Conservation (phyloP, 1,140 invertebrate species). For the Halesus radiatus region DNA sequence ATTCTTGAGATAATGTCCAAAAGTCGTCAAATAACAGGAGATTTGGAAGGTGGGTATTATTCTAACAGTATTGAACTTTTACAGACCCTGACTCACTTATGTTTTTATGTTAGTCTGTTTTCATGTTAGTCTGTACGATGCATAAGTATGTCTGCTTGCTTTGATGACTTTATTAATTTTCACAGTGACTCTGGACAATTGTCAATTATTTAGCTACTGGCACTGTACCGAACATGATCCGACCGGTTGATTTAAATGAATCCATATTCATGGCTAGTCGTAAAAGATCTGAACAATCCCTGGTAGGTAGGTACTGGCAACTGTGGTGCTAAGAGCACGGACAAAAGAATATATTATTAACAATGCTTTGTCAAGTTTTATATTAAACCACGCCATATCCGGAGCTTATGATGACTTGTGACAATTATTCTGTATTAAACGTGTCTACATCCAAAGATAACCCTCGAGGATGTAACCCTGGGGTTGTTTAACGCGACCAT, state of each 20-base stretch:
- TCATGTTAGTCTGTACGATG: no score
- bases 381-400: conserved; percentile 22
- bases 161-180: no score
- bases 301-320: neutral
- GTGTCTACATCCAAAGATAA: neutral
- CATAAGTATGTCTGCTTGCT: no score
- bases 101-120: no score
- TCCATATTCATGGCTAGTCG: neutral
- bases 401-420: conserved; percentile 17
- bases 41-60: no score
- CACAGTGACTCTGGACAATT: no score
- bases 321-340: neutral
- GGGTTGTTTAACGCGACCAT: no score
- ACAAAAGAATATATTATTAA: conserved; percentile 47
- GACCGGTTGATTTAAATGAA: neutral
- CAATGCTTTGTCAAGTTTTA: conserved; percentile 51
- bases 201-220: neutral
- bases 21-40: no score
- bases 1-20: no score
- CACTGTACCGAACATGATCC: neutral
- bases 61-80: no score
- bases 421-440: neutral
- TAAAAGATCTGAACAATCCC: neutral
- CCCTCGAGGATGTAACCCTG: no score
- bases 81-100: no score